phyloP scores from a whole-genome alignment of 2,113 vertebrate genomes.

The Gorsachius goisagi region DNA sequence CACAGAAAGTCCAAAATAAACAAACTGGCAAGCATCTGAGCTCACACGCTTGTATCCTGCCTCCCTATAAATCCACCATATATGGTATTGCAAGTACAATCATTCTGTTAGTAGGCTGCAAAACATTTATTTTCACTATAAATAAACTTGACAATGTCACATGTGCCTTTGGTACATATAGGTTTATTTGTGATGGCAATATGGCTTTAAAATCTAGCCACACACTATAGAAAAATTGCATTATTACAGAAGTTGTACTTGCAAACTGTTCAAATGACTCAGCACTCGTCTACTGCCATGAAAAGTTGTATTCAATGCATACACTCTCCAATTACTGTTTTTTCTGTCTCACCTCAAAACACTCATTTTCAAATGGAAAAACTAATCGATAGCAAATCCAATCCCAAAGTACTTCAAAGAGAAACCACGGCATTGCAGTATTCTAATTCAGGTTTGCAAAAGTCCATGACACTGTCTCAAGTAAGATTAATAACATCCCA shows the following conservation, averaged over 20 bases:
- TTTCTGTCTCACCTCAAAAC: not conserved
- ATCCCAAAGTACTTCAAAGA: not conserved
- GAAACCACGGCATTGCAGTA: not conserved
- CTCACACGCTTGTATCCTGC: not conserved
- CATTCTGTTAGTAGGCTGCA: not conserved
- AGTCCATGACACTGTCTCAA: not conserved
- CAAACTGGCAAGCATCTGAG: not conserved
- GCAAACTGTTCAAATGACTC: not conserved
- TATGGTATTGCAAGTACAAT: not conserved
- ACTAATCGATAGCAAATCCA: not conserved
- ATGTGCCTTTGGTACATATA: not conserved
- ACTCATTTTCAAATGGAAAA: conserved; percentile 11
- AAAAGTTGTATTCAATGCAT: not conserved
- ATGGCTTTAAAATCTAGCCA: not conserved
- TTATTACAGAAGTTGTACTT: not conserved
- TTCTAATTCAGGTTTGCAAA: not conserved
- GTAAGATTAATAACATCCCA: not conserved
- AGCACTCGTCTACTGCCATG: not conserved
- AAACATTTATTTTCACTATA: not conserved
- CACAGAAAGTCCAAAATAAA: not conserved
- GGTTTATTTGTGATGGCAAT: not conserved
- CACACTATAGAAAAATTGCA: not conserved
- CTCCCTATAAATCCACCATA: not conserved
- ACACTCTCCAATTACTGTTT: not conserved
- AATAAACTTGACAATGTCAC: not conserved